These are phyloP conservation scores for Enhydra lutris DNA, from an alignment of 2,113 vertebrate species.

Conservation along the genomic window DNA sequence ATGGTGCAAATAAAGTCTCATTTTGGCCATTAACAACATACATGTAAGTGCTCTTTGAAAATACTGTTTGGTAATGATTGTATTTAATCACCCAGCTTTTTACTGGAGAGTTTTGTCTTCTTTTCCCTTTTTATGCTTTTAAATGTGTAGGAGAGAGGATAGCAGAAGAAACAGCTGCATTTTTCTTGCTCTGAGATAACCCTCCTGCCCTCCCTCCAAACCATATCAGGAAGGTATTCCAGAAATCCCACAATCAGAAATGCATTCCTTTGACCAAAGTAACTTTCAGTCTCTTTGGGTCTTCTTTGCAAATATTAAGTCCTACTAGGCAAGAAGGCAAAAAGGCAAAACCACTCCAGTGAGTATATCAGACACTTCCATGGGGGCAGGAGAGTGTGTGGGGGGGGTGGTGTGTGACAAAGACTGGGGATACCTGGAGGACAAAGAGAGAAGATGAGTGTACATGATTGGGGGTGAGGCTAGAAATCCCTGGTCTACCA, in stretches of 20 bases:
- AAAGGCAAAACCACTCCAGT: neutral
- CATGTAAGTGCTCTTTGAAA: conserved; percentile 51
- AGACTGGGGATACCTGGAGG: neutral
- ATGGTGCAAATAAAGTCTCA: conserved; percentile 45
- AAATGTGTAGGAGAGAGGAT: conserved; percentile 27
- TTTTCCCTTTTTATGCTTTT: conserved; percentile 45
- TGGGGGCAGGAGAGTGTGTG: too few species aligned
- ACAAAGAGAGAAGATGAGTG: neutral
- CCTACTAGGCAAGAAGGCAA: neutral
- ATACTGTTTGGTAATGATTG: conserved; percentile 63
- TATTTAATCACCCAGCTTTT: conserved; percentile 68
- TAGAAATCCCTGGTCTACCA: neutral
- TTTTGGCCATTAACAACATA: conserved; percentile 69
- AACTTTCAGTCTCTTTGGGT: neutral
- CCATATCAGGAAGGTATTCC: conserved; percentile 3
- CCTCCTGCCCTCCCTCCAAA: neutral
- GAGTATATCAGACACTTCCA: neutral
- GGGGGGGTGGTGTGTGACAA: neutral
- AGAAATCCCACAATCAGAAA: neutral
- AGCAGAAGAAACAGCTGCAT: conserved; percentile 4
- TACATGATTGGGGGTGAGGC: neutral
- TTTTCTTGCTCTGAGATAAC: conserved; percentile 29
- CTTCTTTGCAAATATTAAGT: conserved; percentile 2
- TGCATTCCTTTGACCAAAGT: conserved; percentile 36
- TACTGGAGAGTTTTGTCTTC: conserved; percentile 39